Base-by-base conservation (phyloP, 2,888 invertebrate species). In the Unio pictorum region DNA sequence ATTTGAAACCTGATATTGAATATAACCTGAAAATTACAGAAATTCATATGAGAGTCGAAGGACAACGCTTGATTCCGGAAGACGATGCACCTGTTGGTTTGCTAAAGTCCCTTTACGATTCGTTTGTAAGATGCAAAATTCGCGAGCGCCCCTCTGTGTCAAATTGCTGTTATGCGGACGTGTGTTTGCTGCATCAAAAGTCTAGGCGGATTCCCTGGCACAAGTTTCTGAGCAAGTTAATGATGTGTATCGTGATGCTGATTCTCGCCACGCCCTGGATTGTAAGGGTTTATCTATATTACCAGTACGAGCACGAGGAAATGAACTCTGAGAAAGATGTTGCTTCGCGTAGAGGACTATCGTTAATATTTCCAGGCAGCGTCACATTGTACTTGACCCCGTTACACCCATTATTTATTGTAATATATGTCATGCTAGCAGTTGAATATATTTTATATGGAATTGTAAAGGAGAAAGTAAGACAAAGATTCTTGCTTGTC, bases 331-430 rank as follows among this genome's bases (percentile, higher is more conserved):
- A 83, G 11, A 78, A 76, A 62, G 61, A 67, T 4, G 75, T 78
- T 5, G 78, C 80, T 63, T 2, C 55, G 69, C 67, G 68, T 7
- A 68, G 68, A 54, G 57, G 66, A 4, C 56, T 77, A n/a, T 28
- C 61, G 4, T 67, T 76, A 26, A 63, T 78, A 56, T 87, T 83
- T 71, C 81, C 80, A 5, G 83, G 84, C 59, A 87, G 76, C 65
- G 64, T 88, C n/a, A 79, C 87, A 0, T 71, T 81, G 17, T 85
- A 82, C 66, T 73, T 89, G 1, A 81, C 85, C 0, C 89, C 89
- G 0, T 63, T 85, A 6, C 88, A 88, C 67, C 73, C 76, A 1
- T 11, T 86, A 3, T 88, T 88, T 68, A 60, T 88, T 3, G 28
- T 76, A 7, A 85, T 87, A 26, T 88, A 87, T 71, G 28, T 81